These are phyloP conservation scores for Tricholauxania praeusta DNA, from an alignment of 2,888 invertebrate genomes.

Conservation along the genomic window DNA sequence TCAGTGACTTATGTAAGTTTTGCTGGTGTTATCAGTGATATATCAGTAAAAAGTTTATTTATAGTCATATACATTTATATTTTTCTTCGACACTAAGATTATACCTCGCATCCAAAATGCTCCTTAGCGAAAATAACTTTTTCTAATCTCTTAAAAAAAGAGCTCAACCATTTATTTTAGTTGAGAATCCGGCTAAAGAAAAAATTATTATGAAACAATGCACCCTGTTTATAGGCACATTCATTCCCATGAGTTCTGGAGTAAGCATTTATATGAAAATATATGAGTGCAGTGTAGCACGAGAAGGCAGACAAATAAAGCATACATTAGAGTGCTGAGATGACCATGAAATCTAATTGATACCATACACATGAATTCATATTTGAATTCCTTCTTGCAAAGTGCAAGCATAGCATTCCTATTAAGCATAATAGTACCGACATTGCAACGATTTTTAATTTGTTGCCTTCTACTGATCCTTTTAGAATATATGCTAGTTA, in stretches of 20 bases:
- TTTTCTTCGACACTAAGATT: no score
- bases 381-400: not conserved
- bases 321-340: conserved; percentile 18
- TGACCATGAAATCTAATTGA: conserved; percentile 35
- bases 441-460: conserved; percentile 23
- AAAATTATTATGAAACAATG: no score
- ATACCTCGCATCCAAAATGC: no score
- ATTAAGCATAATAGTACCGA: conserved; percentile 24
- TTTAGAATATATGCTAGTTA: not conserved
- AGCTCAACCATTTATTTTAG: no score
- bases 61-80: no score
- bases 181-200: no score
- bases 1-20: no score
- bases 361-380: conserved; percentile 16
- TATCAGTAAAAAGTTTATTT: no score
- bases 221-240: no score
- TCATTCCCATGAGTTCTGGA: conserved; percentile 1
- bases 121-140: no score
- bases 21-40: no score
- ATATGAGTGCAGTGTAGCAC: not conserved
- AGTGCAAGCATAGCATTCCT: conserved; percentile 40
- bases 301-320: not conserved
- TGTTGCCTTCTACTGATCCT: not conserved
- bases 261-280: conserved; percentile 22
- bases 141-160: no score